Base-by-base conservation (phyloP, 2,888 invertebrate species). In the Venustoraphidia nigricollis region DNA sequence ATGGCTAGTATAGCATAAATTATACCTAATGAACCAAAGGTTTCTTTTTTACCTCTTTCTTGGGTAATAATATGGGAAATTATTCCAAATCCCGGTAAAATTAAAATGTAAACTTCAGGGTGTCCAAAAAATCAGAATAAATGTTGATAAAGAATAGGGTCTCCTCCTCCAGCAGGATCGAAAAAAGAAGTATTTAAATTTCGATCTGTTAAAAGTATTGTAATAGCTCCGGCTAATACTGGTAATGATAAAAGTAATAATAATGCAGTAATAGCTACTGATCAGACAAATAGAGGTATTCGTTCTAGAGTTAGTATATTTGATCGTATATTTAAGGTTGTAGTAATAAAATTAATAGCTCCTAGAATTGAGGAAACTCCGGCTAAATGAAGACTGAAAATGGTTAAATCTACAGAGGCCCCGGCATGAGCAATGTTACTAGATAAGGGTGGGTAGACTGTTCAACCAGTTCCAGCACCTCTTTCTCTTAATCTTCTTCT, bases 61-160 rank as follows among this genome's bases (percentile, higher is more conserved):
- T 79, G 78, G 0, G 73, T 74, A 66, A 86, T 78, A 70, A 84
- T 80, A 62, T 86, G 84, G 0, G 83, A 85, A 64, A 87, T 79
- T 72, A 87, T 76, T 0, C 86, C 85, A 73, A 88, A 87, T 66
- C 81, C 85, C 0, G 85, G 85, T 58, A 87, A 61, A 79, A 87
- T 86, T 71, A 87, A 68, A 82, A 87, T 85, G 68, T 88, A 89
- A 53, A 88, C 85, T 77, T 88, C 86, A 9, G 86, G 87, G 48
- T 88, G 87, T 0, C 86, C 87, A 76, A 88, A 89, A 70, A 88
- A 88, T 79, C 86, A 88, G 70, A 89, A 86, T 74, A 87, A 68
- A 65, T 88, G 85, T 76, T 87, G 84, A 47, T 82, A 87, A 56
- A 88, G 57, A 68, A 88, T 77, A 2, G 85, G 86, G 48, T 88